Conservation (phyloP, 2,888 invertebrate genomes). For the Thymelicus acteon region DNA sequence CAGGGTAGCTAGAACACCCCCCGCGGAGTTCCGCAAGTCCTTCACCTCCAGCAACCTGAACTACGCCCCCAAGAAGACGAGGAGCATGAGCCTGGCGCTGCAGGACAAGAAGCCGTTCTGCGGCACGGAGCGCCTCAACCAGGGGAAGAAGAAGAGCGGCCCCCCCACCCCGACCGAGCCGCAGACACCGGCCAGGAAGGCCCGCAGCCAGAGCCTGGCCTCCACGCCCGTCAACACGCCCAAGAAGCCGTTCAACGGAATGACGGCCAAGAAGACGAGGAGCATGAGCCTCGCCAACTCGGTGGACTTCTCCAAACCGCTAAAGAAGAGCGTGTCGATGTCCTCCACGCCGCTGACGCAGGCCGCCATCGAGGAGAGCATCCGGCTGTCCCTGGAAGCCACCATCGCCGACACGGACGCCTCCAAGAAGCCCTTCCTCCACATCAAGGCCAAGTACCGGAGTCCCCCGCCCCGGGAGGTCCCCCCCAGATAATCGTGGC, state of each 20-base stretch:
- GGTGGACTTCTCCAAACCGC: constrained; percentile 55
- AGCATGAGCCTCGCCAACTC: constrained; percentile 74
- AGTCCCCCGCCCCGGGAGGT: constrained; percentile 87
- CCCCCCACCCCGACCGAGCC: constrained; percentile 57
- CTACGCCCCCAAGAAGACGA: constrained; percentile 70
- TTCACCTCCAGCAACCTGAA: constrained; percentile 48
- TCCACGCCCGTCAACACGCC: constrained; percentile 67
- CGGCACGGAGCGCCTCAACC: constrained; percentile 66
- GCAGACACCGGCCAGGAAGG: constrained; percentile 47
- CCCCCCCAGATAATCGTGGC: constrained; percentile 80
- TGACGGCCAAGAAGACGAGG: constrained; percentile 67
- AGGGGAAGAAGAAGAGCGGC: constrained; percentile 53
- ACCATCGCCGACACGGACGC: constrained; percentile 66
- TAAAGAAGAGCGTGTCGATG: constrained; percentile 61
- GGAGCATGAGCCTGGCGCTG: constrained; percentile 72
- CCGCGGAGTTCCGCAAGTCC: constrained; percentile 60
- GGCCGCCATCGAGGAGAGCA: constrained; percentile 79
- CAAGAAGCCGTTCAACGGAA: constrained; percentile 54
- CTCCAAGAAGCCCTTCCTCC: constrained; percentile 85
- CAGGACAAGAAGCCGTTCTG: constrained; percentile 62
- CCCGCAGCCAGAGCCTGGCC: constrained; percentile 75
- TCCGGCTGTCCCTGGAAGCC: constrained; percentile 73
- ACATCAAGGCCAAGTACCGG: constrained; percentile 90
- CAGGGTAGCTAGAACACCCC: constrained; percentile 62
- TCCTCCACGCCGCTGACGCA: constrained; percentile 66